A percentile compares a stretch with the other conserved stretches of the same genome.
These are phyloP conservation scores for Drosophila miranda DNA, from an alignment of 1,140 invertebrate species.

Conservation along the genomic window DNA sequence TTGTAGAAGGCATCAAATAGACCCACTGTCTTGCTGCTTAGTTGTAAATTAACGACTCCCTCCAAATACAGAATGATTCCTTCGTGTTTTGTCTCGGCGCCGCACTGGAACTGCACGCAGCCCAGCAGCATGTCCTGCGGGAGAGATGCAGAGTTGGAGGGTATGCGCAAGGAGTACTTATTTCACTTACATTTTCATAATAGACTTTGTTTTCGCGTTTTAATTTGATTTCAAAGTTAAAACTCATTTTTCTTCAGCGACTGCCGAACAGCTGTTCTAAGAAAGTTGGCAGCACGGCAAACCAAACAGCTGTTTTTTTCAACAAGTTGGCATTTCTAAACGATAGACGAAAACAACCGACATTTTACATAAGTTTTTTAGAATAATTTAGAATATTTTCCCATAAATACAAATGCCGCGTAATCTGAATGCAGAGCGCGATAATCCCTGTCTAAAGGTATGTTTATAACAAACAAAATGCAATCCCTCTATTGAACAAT, in stretches of 20 bases:
- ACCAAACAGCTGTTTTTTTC: neutral
- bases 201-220: slow-evolving; percentile 81
- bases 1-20: slow-evolving; percentile 97
- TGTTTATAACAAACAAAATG: neutral
- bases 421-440: slow-evolving; percentile 79
- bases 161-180: neutral
- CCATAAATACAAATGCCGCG: slow-evolving; percentile 62
- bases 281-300: no score
- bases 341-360: slow-evolving; percentile 29
- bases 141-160: neutral
- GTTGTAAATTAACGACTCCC: slow-evolving; percentile 94
- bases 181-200: slow-evolving; percentile 73
- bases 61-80: slow-evolving; percentile 94
- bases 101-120: slow-evolving; percentile 89
- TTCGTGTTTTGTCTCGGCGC: slow-evolving; percentile 94
- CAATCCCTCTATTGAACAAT: neutral
- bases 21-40: slow-evolving; percentile 96
- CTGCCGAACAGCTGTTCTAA: slow-evolving; percentile 21
- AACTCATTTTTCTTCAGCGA: slow-evolving; percentile 55
- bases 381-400: slow-evolving; percentile 21
- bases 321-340: slow-evolving; percentile 14
- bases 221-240: slow-evolving; percentile 78
- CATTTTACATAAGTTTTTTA: slow-evolving; percentile 56
- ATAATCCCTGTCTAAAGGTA: slow-evolving; percentile 81
- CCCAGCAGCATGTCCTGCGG: slow-evolving; percentile 84